These are phyloP conservation scores for Liasis olivaceus DNA, from an alignment of 2,797 vertebrate genomes.

Conservation along the genomic window DNA sequence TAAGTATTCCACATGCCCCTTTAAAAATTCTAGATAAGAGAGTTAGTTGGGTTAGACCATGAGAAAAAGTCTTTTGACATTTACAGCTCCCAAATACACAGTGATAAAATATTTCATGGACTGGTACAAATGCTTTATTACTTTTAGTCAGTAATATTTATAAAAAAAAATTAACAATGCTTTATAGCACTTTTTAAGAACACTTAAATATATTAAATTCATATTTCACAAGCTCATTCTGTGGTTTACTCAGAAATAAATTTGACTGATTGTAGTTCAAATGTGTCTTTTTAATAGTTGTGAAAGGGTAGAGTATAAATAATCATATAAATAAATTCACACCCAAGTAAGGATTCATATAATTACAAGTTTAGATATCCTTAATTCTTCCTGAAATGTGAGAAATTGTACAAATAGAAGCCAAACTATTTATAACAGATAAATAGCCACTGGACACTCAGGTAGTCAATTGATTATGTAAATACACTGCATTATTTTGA, in stretches of 20 bases:
- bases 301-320: neutral
- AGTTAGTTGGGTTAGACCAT: neutral
- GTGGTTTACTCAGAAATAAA: neutral
- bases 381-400: neutral
- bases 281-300: neutral
- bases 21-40: neutral
- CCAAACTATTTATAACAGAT: neutral
- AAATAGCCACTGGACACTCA: neutral
- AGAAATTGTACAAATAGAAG: neutral
- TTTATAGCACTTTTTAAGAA: neutral
- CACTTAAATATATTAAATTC: neutral
- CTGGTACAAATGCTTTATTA: neutral
- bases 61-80: neutral
- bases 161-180: neutral
- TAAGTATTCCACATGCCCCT: neutral
- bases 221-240: neutral
- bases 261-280: neutral
- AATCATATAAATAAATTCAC: neutral
- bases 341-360: neutral
- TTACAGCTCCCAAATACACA: neutral
- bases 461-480: neutral
- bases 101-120: neutral
- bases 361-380: neutral
- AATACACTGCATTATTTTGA: neutral
- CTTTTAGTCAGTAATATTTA: neutral